Percentiles rank a stretch among this genome's conserved stretches.
phyloP scores from a whole-genome alignment of 1,140 invertebrate species.

The Probaryconus sp. region DNA sequence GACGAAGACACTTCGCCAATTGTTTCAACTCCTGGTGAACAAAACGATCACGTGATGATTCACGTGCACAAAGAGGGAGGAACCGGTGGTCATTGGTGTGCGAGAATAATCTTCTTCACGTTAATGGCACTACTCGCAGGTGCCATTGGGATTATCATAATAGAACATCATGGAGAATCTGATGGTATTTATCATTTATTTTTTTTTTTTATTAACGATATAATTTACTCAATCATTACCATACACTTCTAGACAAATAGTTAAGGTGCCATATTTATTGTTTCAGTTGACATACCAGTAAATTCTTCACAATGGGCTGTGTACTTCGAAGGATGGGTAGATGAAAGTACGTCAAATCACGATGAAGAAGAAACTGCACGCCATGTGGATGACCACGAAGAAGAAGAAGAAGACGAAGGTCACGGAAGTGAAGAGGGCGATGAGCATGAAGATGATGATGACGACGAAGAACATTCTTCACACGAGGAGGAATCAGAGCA shows the following conservation, averaged over 20 bases:
- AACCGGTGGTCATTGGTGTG: constrained; percentile 88
- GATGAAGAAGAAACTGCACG: constrained; percentile 73
- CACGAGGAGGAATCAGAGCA: constrained; percentile 18
- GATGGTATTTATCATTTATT: constrained; percentile 80
- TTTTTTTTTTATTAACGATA: neutral
- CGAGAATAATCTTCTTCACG: constrained; percentile 88
- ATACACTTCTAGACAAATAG: neutral
- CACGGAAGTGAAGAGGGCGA: constrained; percentile 47
- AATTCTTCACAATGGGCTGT: constrained; percentile 85
- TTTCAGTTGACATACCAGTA: constrained; percentile 84
- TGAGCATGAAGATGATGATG: constrained; percentile 48
- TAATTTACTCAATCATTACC: constrained; percentile 2
- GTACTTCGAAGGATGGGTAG: constrained; percentile 88
- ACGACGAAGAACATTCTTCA: constrained; percentile 16
- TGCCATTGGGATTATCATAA: constrained; percentile 86
- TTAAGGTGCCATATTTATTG: too few relatives aligned
- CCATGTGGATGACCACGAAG: constrained; percentile 42
- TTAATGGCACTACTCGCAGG: constrained; percentile 84
- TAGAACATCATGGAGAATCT: constrained; percentile 86
- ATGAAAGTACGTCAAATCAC: constrained; percentile 78
- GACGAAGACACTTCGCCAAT: constrained; percentile 69
- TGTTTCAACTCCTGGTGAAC: constrained; percentile 62
- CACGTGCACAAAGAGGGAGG: constrained; percentile 86
- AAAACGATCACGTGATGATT: constrained; percentile 83
- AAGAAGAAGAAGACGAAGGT: constrained; percentile 56